Evolutionary conservation across 2,113 vertebrate genomes (phyloP).

Genomic region (Spheniscus mendiculus): DNA sequence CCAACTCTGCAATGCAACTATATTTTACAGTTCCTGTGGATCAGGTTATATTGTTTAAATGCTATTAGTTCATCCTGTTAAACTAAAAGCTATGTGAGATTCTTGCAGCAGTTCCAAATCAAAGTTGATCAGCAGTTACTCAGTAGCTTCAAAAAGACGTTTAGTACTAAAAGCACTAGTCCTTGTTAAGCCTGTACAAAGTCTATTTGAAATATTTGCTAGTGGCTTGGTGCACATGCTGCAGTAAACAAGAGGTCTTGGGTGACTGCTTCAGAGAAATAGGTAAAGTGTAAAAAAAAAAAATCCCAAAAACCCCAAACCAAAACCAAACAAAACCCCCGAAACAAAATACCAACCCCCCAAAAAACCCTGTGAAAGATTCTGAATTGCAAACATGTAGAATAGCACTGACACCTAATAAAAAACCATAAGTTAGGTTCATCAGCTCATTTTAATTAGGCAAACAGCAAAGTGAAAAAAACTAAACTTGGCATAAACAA

Average conservation of each 20-base stretch:
- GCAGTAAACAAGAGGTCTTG: too few species aligned
- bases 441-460: background rate
- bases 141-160: background rate
- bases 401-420: background rate
- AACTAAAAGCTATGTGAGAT: background rate
- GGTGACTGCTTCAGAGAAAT: too few species aligned
- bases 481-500: slow-evolving; percentile 13
- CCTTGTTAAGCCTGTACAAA: background rate
- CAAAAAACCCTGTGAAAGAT: rapidly evolving
- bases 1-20: background rate
- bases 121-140: background rate
- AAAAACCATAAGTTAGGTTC: background rate
- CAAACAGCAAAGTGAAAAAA: background rate
- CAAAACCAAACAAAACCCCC: rapidly evolving
- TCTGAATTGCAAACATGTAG: background rate
- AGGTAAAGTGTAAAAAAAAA: too few species aligned
- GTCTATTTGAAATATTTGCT: background rate
- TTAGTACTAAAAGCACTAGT: background rate
- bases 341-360: rapidly evolving
- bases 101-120: background rate
- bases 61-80: background rate
- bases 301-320: too few species aligned
- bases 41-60: background rate
- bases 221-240: too few species aligned
- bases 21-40: background rate